phyloP scores from a whole-genome alignment of 2,113 vertebrate genomes.

The Oreochromis spilurus region DNA sequence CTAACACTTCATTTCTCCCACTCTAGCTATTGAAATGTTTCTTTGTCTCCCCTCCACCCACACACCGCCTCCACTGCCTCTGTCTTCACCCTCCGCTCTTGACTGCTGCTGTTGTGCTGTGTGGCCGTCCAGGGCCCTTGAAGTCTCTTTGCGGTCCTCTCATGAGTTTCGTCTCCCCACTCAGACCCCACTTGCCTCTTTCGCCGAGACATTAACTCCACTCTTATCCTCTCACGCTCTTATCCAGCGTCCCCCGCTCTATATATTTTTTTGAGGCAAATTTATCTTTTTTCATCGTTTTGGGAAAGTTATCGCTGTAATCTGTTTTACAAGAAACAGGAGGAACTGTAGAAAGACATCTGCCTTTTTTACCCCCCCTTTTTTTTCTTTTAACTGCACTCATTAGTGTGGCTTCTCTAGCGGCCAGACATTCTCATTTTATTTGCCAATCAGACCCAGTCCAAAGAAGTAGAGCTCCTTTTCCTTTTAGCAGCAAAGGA shows the following conservation, averaged over 20 bases:
- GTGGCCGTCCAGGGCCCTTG: slow-evolving; percentile 21
- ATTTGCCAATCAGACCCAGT: slow-evolving; percentile 32
- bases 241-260: neutral
- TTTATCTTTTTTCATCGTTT: neutral
- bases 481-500: slow-evolving; percentile 18
- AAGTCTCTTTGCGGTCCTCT: slow-evolving; percentile 37
- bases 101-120: slow-evolving; percentile 15
- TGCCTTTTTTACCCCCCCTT: neutral
- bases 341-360: neutral
- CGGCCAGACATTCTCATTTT: slow-evolving; percentile 32
- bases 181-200: neutral
- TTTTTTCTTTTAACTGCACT: neutral
- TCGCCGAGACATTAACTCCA: neutral
- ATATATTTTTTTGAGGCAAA: neutral
- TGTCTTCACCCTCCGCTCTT: slow-evolving; percentile 11
- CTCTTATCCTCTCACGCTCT: neutral
- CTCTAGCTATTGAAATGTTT: neutral
- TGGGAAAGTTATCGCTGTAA: neutral
- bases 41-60: neutral
- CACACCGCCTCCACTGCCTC: neutral
- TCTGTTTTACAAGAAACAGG: neutral
- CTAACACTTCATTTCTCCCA: slow-evolving; percentile 40
- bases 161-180: slow-evolving; percentile 10
- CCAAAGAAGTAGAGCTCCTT: slow-evolving; percentile 3
- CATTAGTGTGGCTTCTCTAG: slow-evolving; percentile 8